Evolutionary conservation across 2,888 invertebrate genomes (phyloP), one percentile per base, ranked within the genome.

Genomic region (Ceramica pisi): DNA sequence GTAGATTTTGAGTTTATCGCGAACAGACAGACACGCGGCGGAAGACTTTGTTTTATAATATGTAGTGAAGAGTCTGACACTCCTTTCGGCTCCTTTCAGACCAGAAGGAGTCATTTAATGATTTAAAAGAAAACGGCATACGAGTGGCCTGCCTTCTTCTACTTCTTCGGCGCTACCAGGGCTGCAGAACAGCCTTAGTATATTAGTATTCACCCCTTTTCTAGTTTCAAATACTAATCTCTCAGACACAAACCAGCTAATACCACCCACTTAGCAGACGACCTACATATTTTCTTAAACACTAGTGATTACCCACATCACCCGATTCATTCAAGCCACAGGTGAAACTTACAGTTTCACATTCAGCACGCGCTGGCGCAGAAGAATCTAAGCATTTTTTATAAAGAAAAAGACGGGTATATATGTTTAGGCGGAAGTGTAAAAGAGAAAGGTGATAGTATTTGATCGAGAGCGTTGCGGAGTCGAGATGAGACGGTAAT

Each of bases 311-410:
- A 86, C 87, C 84, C 83, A 90, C 87, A 90, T 90, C 88, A 90
- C 70, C 69, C 74, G 69, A 82, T 91, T 92, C 93, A 94, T 93
- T 94, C 93, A 91, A 92, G 87, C 87, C 83, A 84, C 92, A 92
- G 93, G 94, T 94, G 94, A 94, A 94, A 95, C 91, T 89, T 92
- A 90, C 90, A 92, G 92, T 93, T 94, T 94, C 91, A 91, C 92
- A 94, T 93, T 93, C 90, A 90, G 91, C 94, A 93, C 94, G 94
- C 94, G 94, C 93, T 93, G 90, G 92, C 86, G 90, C 86, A 88
- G 87, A 90, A 90, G 89, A 91, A 91, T 92, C 90, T 90, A 91
- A 90, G 87, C 88, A 89, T 92, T 92, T 93, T 91, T 88, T 81
- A 75, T 82, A 82, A 77, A 81, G 83, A 87, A 46, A 44, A 79